phyloP scores from a whole-genome alignment of 2,797 vertebrate genomes.

The Setipinna tenuifilis region DNA sequence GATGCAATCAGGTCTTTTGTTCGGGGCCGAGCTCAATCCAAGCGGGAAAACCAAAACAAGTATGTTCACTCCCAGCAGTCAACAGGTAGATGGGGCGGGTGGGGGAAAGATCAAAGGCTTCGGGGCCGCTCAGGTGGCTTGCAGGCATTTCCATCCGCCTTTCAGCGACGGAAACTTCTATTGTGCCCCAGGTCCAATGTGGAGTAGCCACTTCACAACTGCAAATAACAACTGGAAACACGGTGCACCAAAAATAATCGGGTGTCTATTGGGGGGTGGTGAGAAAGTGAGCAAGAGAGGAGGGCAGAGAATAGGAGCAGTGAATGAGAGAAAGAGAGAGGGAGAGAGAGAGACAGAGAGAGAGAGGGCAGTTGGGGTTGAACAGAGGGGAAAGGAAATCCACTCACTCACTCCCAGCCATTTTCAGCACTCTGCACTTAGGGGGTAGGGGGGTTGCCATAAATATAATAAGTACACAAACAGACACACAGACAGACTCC shows the following conservation, averaged over 20 bases:
- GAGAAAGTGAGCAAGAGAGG: not conserved
- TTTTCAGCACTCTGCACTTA: constrained; percentile 70
- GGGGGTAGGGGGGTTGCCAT: constrained; percentile 58
- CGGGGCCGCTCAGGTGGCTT: constrained; percentile 44
- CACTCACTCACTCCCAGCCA: constrained; percentile 25
- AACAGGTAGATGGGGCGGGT: constrained; percentile 59
- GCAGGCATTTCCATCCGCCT: constrained; percentile 42
- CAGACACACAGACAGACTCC: not conserved
- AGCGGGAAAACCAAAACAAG: not conserved
- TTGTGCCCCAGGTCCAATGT: constrained; percentile 57
- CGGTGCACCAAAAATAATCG: constrained; percentile 62
- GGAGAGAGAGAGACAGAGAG: not conserved
- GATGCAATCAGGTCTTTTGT: constrained; percentile 20
- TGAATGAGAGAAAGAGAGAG: not conserved
- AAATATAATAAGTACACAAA: constrained; percentile 55
- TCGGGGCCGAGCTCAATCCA: not conserved
- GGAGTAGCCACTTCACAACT: constrained; percentile 59
- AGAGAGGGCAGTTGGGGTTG: constrained; percentile 3
- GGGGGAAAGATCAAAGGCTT: constrained; percentile 59
- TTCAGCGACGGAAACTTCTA: constrained; percentile 56
- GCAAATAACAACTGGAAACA: constrained; percentile 72
- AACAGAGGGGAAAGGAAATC: constrained; percentile 42
- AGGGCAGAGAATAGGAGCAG: not conserved
- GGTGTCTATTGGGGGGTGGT: constrained; percentile 55
- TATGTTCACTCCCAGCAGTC: constrained; percentile 20